A percentile compares a stretch with the other conserved stretches of the same genome.
phyloP scores from a whole-genome alignment of 2,113 vertebrate species.

The Anguilla rostrata region DNA sequence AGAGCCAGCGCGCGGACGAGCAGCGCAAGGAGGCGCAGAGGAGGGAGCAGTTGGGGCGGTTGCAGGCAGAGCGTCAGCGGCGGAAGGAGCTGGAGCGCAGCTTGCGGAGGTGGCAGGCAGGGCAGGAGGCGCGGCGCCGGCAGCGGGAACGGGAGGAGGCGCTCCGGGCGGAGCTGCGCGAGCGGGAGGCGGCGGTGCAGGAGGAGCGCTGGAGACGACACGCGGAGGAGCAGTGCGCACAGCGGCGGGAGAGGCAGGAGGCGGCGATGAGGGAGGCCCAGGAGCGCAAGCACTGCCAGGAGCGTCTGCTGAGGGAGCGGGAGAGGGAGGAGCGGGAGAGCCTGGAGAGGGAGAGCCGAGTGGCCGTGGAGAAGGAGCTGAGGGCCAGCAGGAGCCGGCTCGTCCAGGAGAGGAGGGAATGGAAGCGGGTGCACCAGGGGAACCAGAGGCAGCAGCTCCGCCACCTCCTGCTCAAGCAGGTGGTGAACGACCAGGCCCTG shows the following conservation, averaged over 20 bases:
- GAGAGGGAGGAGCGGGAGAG: slow-evolving; percentile 39
- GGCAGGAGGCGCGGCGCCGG: slow-evolving; percentile 58
- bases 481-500: slow-evolving; percentile 61
- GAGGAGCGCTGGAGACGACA: slow-evolving; percentile 48
- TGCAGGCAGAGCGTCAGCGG: slow-evolving; percentile 52
- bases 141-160: slow-evolving; percentile 48
- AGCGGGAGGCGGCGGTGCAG: slow-evolving; percentile 45
- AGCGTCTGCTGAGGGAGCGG: slow-evolving; percentile 51
- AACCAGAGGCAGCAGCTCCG: slow-evolving; percentile 63
- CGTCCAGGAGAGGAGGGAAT: slow-evolving; percentile 37
- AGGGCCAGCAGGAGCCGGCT: slow-evolving; percentile 51
- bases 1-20: slow-evolving; percentile 56
- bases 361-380: slow-evolving; percentile 51
- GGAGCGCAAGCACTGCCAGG: slow-evolving; percentile 52
- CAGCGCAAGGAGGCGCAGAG: slow-evolving; percentile 64
- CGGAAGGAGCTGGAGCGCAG: slow-evolving; percentile 49
- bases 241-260: slow-evolving; percentile 40
- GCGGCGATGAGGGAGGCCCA: slow-evolving; percentile 40
- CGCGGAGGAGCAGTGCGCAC: slow-evolving; percentile 54
- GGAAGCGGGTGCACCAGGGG: slow-evolving; percentile 53
- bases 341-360: slow-evolving; percentile 47
- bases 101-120: slow-evolving; percentile 56
- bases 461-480: slow-evolving; percentile 64
- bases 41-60: slow-evolving; percentile 51
- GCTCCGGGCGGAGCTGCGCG: slow-evolving; percentile 25